Evolutionary conservation across 2,113 vertebrate species (phyloP).

Genomic region (Mixornis gularis): DNA sequence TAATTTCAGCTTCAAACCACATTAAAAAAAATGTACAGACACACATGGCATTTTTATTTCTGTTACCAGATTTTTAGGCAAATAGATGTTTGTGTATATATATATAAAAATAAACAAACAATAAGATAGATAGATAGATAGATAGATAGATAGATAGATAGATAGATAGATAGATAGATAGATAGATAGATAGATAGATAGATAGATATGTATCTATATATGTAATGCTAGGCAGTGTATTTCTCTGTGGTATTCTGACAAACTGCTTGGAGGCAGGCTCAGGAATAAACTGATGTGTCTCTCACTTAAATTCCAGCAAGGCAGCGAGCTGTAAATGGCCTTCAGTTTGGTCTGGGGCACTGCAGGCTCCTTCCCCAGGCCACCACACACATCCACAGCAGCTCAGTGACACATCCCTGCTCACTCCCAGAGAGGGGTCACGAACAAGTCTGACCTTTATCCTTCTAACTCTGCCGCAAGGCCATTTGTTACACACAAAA

Average conservation of each 20-base stretch:
- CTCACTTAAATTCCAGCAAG: not conserved
- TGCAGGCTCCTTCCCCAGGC: not conserved
- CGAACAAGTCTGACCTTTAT: not conserved
- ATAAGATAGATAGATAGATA: accelerated
- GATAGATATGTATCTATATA: too few relatives aligned
- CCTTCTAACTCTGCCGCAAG: not conserved
- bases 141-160: too few relatives aligned
- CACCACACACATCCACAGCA: accelerated
- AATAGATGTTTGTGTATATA: not conserved
- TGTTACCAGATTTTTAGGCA: not conserved
- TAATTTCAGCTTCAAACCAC: not conserved
- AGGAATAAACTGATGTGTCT: not conserved
- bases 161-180: too few relatives aligned
- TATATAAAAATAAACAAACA: too few relatives aligned
- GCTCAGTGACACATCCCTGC: accelerated
- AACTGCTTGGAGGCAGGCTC: not conserved
- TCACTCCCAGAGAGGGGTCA: not conserved
- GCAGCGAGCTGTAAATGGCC: accelerated
- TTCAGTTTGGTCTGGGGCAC: not conserved
- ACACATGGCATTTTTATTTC: not conserved
- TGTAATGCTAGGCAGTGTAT: not conserved
- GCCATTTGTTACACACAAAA: not conserved
- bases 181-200: too few relatives aligned
- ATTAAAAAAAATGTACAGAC: not conserved
- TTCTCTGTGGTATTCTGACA: accelerated